Percentiles rank a stretch among this genome's conserved stretches.
Conservation (phyloP, 2,113 vertebrate genomes). For the Nannobrachium achirus region DNA sequence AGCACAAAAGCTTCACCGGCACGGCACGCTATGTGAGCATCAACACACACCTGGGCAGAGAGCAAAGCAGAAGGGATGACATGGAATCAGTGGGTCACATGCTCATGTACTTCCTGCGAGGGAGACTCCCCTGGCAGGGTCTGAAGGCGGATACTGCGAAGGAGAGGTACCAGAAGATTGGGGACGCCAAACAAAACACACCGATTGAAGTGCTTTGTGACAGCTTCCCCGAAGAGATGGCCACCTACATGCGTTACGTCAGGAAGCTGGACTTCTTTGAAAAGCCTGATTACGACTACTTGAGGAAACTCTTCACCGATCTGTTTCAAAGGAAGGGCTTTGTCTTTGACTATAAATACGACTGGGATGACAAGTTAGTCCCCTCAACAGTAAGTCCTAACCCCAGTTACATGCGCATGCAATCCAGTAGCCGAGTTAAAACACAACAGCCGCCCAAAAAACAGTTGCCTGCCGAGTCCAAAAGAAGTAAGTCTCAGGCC, state of each 20-base stretch:
- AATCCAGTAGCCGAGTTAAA: slow-evolving; percentile 88
- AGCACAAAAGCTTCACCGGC: slow-evolving; percentile 98
- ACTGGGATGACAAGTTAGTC: slow-evolving; percentile 96
- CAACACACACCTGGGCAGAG: slow-evolving; percentile 97
- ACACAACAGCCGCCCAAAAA: slow-evolving; percentile 92
- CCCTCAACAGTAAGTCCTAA: slow-evolving; percentile 95
- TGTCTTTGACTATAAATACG: slow-evolving; percentile 96
- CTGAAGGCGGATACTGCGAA: slow-evolving; percentile 97
- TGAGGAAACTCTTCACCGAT: slow-evolving; percentile 95
- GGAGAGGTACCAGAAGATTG: slow-evolving; percentile 97
- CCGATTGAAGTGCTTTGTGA: slow-evolving; percentile 96
- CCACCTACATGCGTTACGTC: slow-evolving; percentile 95
- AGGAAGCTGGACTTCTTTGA: slow-evolving; percentile 96
- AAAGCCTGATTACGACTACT: slow-evolving; percentile 96
- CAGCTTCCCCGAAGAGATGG: slow-evolving; percentile 97
- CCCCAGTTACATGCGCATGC: slow-evolving; percentile 87
- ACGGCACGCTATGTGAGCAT: slow-evolving; percentile 99
- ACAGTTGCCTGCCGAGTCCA: slow-evolving; percentile 91
- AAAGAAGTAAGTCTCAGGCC: slow-evolving; percentile 89
- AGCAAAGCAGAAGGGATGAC: slow-evolving; percentile 97
- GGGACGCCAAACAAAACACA: slow-evolving; percentile 94
- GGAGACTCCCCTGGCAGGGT: slow-evolving; percentile 97
- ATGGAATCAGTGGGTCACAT: slow-evolving; percentile 97
- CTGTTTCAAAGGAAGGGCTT: slow-evolving; percentile 93
- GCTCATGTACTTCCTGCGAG: slow-evolving; percentile 98